Evolutionary conservation across 2,113 vertebrate species (phyloP).

Genomic region (Pedionomus torquatus): DNA sequence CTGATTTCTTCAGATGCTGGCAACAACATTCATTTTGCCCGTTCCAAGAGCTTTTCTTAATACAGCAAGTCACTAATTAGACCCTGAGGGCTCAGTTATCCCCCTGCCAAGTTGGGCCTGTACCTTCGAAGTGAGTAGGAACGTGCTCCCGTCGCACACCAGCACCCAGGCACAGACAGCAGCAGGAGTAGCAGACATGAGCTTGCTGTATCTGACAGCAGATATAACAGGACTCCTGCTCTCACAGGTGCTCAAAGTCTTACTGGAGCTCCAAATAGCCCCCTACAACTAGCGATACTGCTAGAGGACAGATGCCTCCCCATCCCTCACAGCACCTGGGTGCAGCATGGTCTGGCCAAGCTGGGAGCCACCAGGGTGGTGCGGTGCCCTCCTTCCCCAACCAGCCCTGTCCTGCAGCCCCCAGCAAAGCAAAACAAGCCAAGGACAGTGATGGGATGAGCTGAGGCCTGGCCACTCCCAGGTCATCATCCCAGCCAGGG

Average conservation of each 20-base stretch:
- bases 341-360: neutral
- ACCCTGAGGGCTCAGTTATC: neutral
- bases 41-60: neutral
- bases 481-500: neutral
- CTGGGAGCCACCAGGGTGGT: neutral
- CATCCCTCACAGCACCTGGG: neutral
- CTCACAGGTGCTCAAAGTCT: neutral
- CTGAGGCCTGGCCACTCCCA: neutral
- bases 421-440: neutral
- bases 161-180: neutral
- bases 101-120: neutral
- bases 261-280: neutral
- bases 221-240: neutral
- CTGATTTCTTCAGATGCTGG: neutral
- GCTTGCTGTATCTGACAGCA: neutral
- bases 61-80: neutral
- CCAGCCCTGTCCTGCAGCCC: neutral
- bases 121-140: neutral
- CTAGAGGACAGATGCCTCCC: neutral
- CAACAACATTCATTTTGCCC: neutral
- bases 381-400: neutral
- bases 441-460: neutral
- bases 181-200: accelerated
- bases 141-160: accelerated
- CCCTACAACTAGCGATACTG: neutral